Base-by-base conservation (phyloP, 2,113 vertebrate species). In the Erythrocercus mccallii region DNA sequence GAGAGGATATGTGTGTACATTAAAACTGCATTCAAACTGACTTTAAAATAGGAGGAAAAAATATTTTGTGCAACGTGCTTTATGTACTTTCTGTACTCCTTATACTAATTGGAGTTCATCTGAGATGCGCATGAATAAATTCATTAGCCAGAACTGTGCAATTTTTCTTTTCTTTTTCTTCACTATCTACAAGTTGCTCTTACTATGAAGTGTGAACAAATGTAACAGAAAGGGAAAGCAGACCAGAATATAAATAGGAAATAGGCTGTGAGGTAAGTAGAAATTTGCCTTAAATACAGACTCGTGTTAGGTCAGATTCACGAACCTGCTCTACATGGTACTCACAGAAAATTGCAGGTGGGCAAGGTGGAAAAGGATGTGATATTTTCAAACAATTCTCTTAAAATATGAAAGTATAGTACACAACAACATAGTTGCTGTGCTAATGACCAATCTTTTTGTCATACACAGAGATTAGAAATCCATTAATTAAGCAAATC, bases 121-220 rank as follows among this genome's bases (percentile, higher is more conserved):
- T 51, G 79, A 80, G 27, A 80, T 68, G 21, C 4, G 6, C 14
- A 21, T n/a, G 38, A 76, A 72, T 81, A 81, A 84, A 68, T 90
- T 79, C 56, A 56, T 92, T 92, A 56, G 35, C 44, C 60, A 48
- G n/a, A 88, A 66, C 23, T 40, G 12, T 24, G 58, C 54, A 40
- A 54, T 89, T 93, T 86, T 60, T 68, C 38, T 47, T 60, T 38
- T 28, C 6, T 33, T 51, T 60, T 94, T 16, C 58, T 74, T 86
- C 4, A 0, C 38, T 78, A 37, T 90, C 84, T 72, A 21, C 53
- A 80, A 85, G 35, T 90, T 80, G 51, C 30, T 53, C 40, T 92
- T 87, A 73, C 78, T 88, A 23, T 66, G 45, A 94, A 96, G 53
- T 33, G 18, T 45, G 38, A 95, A 62, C 28, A 94, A 92, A 95